Evolutionary conservation across 2,113 vertebrate genomes (phyloP).

Genomic region (Burhinus oedicnemus): DNA sequence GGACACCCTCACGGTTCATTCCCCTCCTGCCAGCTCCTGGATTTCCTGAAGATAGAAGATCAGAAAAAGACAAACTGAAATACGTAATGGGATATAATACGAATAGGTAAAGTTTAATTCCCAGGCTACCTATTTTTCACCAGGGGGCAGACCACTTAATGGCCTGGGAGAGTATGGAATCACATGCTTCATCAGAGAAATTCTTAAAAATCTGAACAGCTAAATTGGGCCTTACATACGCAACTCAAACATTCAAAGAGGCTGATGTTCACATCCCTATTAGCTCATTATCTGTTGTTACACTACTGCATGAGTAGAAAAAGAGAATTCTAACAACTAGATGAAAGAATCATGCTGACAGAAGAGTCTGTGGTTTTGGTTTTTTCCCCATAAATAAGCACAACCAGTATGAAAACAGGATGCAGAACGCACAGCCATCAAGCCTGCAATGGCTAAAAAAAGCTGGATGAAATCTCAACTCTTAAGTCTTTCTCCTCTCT

Average conservation of each 20-base stretch:
- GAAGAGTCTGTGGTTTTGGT: not conserved
- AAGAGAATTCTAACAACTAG: not conserved
- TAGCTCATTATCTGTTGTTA: not conserved
- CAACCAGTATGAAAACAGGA: not conserved
- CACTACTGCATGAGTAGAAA: not conserved
- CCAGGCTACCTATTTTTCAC: not conserved
- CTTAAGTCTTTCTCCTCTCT: not conserved
- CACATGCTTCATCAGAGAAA: not conserved
- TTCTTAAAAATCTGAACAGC: not conserved
- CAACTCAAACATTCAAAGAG: not conserved
- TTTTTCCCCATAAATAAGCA: not conserved
- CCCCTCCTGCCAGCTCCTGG: constrained; percentile 90
- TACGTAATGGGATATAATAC: rapidly evolving
- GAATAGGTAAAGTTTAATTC: not conserved
- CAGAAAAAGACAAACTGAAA: not conserved
- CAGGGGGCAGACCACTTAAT: not conserved
- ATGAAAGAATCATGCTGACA: constrained; percentile 36
- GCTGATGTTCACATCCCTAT: not conserved
- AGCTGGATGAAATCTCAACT: not conserved
- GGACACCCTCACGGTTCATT: constrained; percentile 98
- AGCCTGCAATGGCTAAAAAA: not conserved
- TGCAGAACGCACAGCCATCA: not conserved
- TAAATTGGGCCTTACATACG: not conserved
- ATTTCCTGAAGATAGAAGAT: constrained; percentile 59
- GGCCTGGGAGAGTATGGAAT: not conserved